These are phyloP conservation scores for Atta cephalotes DNA, from an alignment of 1,140 invertebrate species.

Conservation along the genomic window DNA sequence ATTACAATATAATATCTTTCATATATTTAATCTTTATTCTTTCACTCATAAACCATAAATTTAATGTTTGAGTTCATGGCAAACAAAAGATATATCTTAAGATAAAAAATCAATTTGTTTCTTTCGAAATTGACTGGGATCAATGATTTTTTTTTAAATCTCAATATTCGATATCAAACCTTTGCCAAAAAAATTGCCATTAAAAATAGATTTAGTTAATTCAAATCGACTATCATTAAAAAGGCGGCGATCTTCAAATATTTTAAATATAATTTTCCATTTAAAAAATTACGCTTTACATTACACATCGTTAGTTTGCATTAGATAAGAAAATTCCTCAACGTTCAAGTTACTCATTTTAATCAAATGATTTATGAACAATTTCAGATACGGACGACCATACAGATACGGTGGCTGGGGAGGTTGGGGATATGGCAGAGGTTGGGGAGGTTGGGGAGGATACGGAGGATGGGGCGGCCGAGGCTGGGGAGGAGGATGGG, in stretches of 20 bases:
- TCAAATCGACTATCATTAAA: not conserved
- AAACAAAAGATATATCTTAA: slow-evolving; percentile 6
- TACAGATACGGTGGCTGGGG: slow-evolving; percentile 29
- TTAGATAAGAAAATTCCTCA: not conserved
- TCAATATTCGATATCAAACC: not conserved
- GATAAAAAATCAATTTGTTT: not conserved
- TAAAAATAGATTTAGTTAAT: not conserved
- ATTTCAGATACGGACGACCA: slow-evolving; percentile 42
- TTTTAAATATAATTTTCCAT: not conserved
- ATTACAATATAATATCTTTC: not conserved
- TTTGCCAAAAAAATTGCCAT: not conserved
- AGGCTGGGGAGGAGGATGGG: slow-evolving; percentile 1
- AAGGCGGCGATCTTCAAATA: not conserved
- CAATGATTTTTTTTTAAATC: not conserved
- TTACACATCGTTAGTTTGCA: not conserved
- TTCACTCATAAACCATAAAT: not conserved
- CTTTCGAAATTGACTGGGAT: not conserved
- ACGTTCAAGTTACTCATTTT: not conserved
- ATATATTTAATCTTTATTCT: not conserved
- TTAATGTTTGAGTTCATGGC: not conserved
- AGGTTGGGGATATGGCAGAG: slow-evolving; percentile 12
- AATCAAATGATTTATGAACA: slow-evolving; percentile 4
- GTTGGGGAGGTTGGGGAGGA: not conserved
- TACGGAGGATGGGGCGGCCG: slow-evolving; percentile 24
- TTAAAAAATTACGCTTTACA: not conserved